These are phyloP conservation scores for Drosophila sp. DNA, from an alignment of 1,140 invertebrate species.

Conservation along the genomic window DNA sequence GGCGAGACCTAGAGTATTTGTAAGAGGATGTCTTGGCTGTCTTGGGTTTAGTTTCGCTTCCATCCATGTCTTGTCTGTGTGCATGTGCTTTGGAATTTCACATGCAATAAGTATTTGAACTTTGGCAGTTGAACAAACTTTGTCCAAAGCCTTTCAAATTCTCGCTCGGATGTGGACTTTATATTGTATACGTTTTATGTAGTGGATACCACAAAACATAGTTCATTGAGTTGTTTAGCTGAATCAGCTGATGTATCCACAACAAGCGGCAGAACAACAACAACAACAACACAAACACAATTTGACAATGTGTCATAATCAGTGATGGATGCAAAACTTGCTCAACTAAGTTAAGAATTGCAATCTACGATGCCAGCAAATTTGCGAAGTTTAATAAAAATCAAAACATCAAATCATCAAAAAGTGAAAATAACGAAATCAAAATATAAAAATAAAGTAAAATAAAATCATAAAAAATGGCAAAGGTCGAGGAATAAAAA, in stretches of 20 bases:
- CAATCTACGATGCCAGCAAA: conserved; percentile 9
- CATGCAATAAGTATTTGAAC: conserved; percentile 40
- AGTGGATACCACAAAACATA: background rate
- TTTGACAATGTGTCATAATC: background rate
- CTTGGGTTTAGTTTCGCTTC: conserved; percentile 4
- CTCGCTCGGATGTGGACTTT: background rate
- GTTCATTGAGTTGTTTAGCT: conserved; percentile 9
- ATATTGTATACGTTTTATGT: background rate
- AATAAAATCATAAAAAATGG: background rate
- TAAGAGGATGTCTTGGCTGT: background rate
- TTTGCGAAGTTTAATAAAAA: conserved; percentile 22
- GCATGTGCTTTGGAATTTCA: conserved; percentile 11
- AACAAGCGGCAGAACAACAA: too few relatives aligned
- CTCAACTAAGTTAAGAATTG: background rate
- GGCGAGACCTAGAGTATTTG: background rate
- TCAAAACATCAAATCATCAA: background rate
- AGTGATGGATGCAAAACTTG: background rate
- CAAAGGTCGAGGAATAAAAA: background rate
- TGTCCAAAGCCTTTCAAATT: conserved; percentile 1
- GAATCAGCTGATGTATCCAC: background rate
- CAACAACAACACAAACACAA: too few relatives aligned
- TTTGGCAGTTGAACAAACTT: conserved; percentile 27
- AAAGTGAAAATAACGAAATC: too few relatives aligned
- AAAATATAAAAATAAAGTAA: too few relatives aligned
- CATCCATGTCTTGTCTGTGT: background rate